Conservation (phyloP, 2,113 vertebrate genomes). For the Galemys pyrenaicus region DNA sequence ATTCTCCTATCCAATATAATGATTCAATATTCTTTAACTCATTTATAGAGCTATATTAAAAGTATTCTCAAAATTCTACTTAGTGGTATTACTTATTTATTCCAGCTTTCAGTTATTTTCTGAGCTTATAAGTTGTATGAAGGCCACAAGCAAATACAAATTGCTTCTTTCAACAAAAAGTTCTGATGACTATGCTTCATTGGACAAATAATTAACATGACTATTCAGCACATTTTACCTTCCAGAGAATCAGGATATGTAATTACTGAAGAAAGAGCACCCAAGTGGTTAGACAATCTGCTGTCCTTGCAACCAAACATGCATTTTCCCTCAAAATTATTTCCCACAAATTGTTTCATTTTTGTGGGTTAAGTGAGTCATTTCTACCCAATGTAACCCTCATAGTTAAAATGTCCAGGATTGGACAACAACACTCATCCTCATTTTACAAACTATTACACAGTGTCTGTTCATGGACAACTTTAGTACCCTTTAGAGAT, state of each 20-base stretch:
- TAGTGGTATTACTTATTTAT: conserved; percentile 1
- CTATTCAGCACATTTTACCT: neutral
- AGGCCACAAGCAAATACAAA: neutral
- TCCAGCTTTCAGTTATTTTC: neutral
- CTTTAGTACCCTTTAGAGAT: conserved; percentile 9
- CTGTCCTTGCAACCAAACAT: neutral
- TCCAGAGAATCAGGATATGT: neutral
- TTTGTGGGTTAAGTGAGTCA: neutral
- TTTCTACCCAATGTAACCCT: conserved; percentile 47
- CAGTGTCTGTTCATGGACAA: neutral
- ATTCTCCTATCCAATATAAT: neutral
- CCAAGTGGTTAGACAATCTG: neutral
- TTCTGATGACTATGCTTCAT: neutral
- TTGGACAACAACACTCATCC: conserved; percentile 22
- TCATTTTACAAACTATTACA: conserved; percentile 36
- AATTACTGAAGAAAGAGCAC: neutral
- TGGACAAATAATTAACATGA: neutral
- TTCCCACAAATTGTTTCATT: neutral
- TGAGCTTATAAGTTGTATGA: neutral
- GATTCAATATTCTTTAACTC: neutral
- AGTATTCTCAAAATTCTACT: neutral
- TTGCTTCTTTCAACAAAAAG: neutral
- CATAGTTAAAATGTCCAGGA: conserved; percentile 35
- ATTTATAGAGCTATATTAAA: neutral
- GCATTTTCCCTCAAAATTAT: neutral